Evolutionary conservation across 2,797 vertebrate species (phyloP), one percentile per base, ranked within the genome.

Genomic region (Chiropotes sagulatus): DNA sequence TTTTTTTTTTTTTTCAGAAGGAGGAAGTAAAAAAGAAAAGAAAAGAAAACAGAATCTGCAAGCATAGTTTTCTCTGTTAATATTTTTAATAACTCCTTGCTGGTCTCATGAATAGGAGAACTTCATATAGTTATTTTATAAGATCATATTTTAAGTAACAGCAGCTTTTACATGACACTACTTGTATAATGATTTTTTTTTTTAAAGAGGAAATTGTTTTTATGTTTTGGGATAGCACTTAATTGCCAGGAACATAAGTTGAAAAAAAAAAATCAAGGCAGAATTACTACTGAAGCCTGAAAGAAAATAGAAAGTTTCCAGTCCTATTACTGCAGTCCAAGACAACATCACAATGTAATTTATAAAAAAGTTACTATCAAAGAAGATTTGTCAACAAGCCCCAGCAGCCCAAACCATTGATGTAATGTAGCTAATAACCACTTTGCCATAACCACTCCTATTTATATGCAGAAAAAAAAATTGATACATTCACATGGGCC

Each of bases 161-260:
- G 85, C 67, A 91, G 67, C 57, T 94, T 96, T 96, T 73, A 92
- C 73, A 54, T 44, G 80, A 73, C 30, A 81, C 41, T 93, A 61
- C 72, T 97, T 97, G 48, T 78, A 73, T 97, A 97, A 97, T 93
- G 54, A 93, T 95, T 97, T 97, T 78, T 97, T 78, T 46, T 54
- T 67, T n/a, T n/a, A 91, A 96, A 97, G 79, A 94, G 80, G 80
- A 98, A 98, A 97, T 76, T 72, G 30, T 94, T 97, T 97, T 95
- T 96, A 92, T 90, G 72, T 89, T 97, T 98, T 97, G 93, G 81
- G 41, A 93, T 92, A 88, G 26, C 52, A 92, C 20, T 97, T 98
- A 97, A 98, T 97, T 98, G 95, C 94, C 84, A 97, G 93, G 75
- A 98, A 89, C 36, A 48, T 76, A 96, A 97, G 54, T 94, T 67